Evolutionary conservation across 2,888 invertebrate genomes (phyloP).

Genomic region (Harpalus rufipes): DNA sequence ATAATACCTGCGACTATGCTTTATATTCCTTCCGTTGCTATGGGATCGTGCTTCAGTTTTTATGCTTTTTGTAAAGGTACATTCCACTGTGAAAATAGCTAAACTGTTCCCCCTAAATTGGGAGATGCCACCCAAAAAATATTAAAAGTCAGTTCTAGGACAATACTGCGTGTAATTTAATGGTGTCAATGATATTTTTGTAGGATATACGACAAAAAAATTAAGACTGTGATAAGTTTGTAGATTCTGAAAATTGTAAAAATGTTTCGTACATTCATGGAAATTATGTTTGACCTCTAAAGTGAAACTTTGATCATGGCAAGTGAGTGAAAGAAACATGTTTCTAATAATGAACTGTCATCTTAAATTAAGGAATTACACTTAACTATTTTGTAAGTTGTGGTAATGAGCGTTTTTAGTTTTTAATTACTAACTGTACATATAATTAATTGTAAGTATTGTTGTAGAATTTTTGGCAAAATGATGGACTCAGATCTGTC

Average conservation of each 20-base stretch:
- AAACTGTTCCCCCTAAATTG: not conserved
- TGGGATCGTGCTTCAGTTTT: not conserved
- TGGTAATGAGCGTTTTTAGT: constrained; percentile 18
- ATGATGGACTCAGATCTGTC: constrained; percentile 78
- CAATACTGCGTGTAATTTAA: constrained; percentile 51
- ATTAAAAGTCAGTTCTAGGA: constrained; percentile 31
- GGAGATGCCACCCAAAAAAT: constrained; percentile 13
- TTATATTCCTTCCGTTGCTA: not conserved
- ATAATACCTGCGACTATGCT: not conserved
- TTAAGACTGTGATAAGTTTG: constrained; percentile 30
- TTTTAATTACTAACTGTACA: constrained; percentile 15
- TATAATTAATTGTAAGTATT: not conserved
- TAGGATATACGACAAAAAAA: constrained; percentile 28
- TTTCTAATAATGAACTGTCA: constrained; percentile 65
- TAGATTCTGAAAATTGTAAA: constrained; percentile 14
- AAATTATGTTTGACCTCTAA: constrained; percentile 37
- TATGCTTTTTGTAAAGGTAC: not conserved
- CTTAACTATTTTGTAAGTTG: constrained; percentile 24
- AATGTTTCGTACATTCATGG: constrained; percentile 6
- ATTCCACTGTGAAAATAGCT: not conserved
- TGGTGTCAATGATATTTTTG: constrained; percentile 27
- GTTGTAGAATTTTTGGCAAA: constrained; percentile 36
- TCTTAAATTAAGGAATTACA: constrained; percentile 38
- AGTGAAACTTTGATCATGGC: constrained; percentile 58
- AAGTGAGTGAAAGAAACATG: constrained; percentile 65